A percentile compares a stretch with the other conserved stretches of the same genome.
Evolutionary conservation across 2,797 vertebrate genomes (phyloP).

Genomic region (Sternotherus odoratus): DNA sequence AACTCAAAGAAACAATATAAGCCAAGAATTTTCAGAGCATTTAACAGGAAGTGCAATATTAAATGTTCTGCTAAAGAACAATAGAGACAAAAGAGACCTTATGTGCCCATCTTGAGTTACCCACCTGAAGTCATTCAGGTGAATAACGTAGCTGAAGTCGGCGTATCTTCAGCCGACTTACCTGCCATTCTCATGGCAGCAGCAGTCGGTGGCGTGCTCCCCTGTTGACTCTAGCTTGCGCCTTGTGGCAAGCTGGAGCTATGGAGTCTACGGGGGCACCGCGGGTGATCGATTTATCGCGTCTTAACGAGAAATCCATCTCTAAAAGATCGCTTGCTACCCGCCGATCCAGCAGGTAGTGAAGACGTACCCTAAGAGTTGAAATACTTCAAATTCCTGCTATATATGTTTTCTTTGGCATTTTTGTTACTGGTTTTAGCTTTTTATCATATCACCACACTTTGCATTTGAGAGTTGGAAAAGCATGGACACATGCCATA

Average conservation of each 20-base stretch:
- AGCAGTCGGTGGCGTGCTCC: no score
- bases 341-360: no score
- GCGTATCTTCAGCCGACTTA: no score
- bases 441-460: not conserved
- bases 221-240: no score
- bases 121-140: not conserved
- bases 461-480: not conserved
- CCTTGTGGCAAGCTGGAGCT: no score
- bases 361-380: no score
- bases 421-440: rapidly evolving
- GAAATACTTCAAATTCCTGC: not conserved
- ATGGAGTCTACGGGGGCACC: no score
- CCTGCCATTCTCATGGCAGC: no score
- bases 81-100: not conserved
- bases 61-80: not conserved
- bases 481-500: not conserved
- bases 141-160: no score
- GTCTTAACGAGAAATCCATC: no score
- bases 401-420: not conserved
- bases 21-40: not conserved
- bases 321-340: no score
- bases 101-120: not conserved
- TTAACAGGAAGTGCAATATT: not conserved
- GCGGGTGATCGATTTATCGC: no score
- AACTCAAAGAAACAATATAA: conserved; percentile 6